Evolutionary conservation across 2,113 vertebrate genomes (phyloP).

Genomic region (Rynchops niger): DNA sequence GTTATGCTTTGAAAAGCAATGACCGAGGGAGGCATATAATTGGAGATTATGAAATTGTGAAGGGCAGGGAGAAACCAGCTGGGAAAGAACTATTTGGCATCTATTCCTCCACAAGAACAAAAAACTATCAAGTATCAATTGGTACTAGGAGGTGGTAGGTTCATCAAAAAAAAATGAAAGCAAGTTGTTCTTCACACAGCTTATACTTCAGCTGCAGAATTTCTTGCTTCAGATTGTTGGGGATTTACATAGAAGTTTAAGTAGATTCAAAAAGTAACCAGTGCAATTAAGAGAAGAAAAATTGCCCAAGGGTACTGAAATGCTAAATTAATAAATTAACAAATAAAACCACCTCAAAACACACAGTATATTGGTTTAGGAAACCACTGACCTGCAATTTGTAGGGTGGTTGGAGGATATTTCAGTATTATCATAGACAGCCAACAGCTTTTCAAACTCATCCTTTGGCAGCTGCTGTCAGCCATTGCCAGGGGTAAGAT

Average conservation of each 20-base stretch:
- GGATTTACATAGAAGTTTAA: background rate
- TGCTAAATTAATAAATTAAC: background rate
- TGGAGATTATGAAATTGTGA: background rate
- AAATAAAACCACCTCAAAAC: rapidly evolving
- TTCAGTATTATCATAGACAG: background rate
- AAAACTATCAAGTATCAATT: background rate
- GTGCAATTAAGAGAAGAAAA: background rate
- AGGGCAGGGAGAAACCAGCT: background rate
- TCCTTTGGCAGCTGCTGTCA: background rate
- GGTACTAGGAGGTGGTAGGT: background rate
- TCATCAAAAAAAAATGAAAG: background rate
- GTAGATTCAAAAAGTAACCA: background rate
- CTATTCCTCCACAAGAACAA: background rate
- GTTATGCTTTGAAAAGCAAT: background rate
- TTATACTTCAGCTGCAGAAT: background rate
- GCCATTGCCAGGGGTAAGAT: background rate
- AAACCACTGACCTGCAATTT: background rate
- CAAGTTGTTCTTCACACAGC: background rate
- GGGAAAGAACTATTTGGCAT: background rate
- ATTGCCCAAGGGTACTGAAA: background rate
- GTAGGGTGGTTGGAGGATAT: background rate
- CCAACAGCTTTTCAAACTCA: background rate
- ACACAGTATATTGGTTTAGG: background rate
- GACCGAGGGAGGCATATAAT: background rate
- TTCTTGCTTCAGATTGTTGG: background rate